Percentiles rank a stretch among this genome's conserved stretches.
Conservation (phyloP, 2,113 vertebrate species). For the Microtus montanus region DNA sequence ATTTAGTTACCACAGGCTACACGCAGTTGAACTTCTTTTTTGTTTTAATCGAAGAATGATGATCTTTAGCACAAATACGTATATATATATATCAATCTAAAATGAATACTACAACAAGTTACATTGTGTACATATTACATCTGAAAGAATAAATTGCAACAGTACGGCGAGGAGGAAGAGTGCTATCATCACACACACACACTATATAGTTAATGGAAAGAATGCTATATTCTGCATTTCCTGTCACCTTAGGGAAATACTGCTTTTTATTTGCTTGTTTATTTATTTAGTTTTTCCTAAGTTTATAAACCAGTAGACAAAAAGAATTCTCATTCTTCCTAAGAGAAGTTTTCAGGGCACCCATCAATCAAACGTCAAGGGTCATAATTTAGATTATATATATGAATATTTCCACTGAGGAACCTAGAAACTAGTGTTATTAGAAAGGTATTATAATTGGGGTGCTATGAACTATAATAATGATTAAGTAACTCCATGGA, state of each 20-base stretch:
- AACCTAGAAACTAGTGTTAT: neutral
- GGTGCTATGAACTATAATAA: neutral
- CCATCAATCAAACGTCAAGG: neutral
- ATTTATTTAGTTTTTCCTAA: neutral
- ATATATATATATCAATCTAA: neutral
- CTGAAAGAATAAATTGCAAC: neutral
- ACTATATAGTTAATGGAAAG: neutral
- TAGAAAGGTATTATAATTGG: neutral
- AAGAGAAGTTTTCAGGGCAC: neutral
- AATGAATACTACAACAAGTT: neutral
- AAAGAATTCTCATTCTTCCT: neutral
- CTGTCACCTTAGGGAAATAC: neutral
- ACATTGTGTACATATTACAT: neutral
- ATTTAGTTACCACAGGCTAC: neutral
- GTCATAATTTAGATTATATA: neutral
- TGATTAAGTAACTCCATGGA: neutral
- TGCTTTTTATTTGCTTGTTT: neutral
- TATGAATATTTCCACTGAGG: neutral
- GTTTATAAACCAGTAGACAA: conserved; percentile 31
- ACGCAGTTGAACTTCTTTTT: neutral
- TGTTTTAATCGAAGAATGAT: neutral
- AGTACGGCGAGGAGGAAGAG: neutral
- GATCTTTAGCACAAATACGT: neutral
- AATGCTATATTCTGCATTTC: neutral
- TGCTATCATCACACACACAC: neutral